Evolutionary conservation across 2,888 invertebrate species (phyloP).

Genomic region (Clunio marinus): DNA sequence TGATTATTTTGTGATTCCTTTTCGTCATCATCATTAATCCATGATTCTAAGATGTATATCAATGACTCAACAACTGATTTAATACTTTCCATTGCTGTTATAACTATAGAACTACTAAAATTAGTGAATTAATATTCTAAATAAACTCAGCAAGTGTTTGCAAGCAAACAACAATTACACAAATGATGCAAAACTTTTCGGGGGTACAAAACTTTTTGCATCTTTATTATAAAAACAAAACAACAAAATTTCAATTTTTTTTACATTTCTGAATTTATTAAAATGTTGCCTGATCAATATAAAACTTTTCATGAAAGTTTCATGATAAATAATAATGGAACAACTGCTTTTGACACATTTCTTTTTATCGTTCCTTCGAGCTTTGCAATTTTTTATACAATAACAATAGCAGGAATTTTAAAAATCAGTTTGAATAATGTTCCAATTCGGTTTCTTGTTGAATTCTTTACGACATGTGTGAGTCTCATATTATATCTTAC

Average conservation of each 20-base stretch:
- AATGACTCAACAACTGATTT: too few relatives aligned
- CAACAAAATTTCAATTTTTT: background rate
- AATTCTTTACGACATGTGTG: slow-evolving; percentile 57
- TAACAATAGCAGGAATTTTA: background rate
- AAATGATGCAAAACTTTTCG: too few relatives aligned
- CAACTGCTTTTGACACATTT: slow-evolving; percentile 45
- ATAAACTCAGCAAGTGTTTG: too few relatives aligned
- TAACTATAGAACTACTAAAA: too few relatives aligned
- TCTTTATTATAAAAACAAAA: background rate
- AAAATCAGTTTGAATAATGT: slow-evolving; percentile 23
- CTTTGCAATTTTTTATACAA: slow-evolving; percentile 31
- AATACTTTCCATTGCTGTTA: too few relatives aligned
- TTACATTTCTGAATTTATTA: background rate
- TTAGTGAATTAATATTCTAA: too few relatives aligned
- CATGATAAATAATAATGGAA: slow-evolving; percentile 57
- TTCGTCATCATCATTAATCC: too few relatives aligned
- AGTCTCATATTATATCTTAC: slow-evolving; percentile 58
- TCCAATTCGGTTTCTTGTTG: slow-evolving; percentile 50
- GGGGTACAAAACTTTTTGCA: too few relatives aligned
- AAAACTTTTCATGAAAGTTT: slow-evolving; percentile 54
- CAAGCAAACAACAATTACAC: too few relatives aligned
- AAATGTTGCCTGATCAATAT: slow-evolving; percentile 44
- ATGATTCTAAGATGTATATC: too few relatives aligned
- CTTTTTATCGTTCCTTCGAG: slow-evolving; percentile 24
- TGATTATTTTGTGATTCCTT: too few relatives aligned